A percentile compares a stretch with the other conserved stretches of the same genome.
Conservation (phyloP, 2,113 vertebrate genomes). For the Piprites chloris region DNA sequence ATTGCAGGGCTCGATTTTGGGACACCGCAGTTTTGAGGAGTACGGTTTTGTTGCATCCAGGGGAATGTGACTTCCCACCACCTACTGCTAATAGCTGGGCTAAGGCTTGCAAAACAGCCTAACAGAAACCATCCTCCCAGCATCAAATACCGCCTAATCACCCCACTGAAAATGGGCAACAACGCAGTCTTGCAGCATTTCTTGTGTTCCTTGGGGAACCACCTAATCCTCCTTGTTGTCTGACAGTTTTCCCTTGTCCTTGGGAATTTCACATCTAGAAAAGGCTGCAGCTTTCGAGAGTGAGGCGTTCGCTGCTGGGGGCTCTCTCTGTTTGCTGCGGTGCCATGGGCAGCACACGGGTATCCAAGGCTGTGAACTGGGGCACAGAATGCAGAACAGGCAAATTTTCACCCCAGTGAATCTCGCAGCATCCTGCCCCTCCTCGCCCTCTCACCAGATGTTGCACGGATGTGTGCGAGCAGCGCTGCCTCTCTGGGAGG, state of each 20-base stretch:
- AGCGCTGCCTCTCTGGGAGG: slow-evolving; percentile 16
- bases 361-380: not conserved
- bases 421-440: not conserved
- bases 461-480: not conserved
- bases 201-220: slow-evolving; percentile 6
- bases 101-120: not conserved
- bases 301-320: rapidly evolving
- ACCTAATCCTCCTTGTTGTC: slow-evolving; percentile 31
- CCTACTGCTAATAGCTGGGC: not conserved
- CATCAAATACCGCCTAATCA: not conserved
- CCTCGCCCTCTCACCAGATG: not conserved
- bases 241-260: slow-evolving; percentile 37
- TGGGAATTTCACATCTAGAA: not conserved
- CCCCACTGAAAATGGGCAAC: not conserved
- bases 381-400: rapidly evolving
- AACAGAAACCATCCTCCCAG: not conserved
- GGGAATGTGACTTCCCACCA: not conserved
- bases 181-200: not conserved
- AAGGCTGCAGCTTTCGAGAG: not conserved
- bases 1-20: not conserved
- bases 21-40: not conserved
- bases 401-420: not conserved
- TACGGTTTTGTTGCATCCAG: not conserved
- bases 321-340: not conserved
- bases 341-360: not conserved